phyloP scores from a whole-genome alignment of 2,113 vertebrate genomes.

The Dipodomys merriami region DNA sequence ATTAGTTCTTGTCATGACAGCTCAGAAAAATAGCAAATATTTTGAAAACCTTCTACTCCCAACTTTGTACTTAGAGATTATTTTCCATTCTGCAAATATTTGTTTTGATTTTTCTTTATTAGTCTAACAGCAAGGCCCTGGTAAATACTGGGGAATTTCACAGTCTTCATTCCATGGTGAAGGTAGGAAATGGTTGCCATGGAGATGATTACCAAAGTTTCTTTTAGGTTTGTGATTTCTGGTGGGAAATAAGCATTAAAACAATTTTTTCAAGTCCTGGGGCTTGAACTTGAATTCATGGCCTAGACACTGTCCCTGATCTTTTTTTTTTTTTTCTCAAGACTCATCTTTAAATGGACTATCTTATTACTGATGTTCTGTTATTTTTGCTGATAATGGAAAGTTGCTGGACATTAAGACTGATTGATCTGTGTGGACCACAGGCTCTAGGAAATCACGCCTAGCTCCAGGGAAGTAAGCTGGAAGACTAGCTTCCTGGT shows the following conservation, averaged over 20 bases:
- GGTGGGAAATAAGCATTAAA: constrained; percentile 60
- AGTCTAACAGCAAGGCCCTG: constrained; percentile 33
- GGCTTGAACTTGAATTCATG: background rate
- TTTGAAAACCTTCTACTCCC: constrained; percentile 35
- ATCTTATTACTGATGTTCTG: constrained; percentile 49
- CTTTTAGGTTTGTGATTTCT: constrained; percentile 62
- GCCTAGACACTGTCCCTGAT: no score
- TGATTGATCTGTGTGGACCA: background rate
- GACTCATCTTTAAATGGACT: constrained; percentile 59
- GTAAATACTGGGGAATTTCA: constrained; percentile 45
- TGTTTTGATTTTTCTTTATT: constrained; percentile 1
- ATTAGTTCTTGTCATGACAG: background rate
- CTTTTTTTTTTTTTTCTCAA: background rate
- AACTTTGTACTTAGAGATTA: background rate
- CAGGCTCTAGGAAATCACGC: background rate
- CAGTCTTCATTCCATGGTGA: constrained; percentile 15
- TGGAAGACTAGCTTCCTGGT: constrained; percentile 5
- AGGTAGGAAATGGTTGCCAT: constrained; percentile 58
- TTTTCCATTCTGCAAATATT: constrained; percentile 21
- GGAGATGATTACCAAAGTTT: constrained; percentile 54
- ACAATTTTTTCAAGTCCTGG: constrained; percentile 59
- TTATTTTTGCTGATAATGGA: constrained; percentile 55
- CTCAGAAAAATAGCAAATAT: constrained; percentile 10
- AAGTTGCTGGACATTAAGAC: constrained; percentile 50
- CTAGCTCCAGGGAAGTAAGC: background rate